Percentiles rank a stretch among this genome's conserved stretches.
phyloP scores from a whole-genome alignment of 2,113 vertebrate genomes.

The Platichthys stellatus region DNA sequence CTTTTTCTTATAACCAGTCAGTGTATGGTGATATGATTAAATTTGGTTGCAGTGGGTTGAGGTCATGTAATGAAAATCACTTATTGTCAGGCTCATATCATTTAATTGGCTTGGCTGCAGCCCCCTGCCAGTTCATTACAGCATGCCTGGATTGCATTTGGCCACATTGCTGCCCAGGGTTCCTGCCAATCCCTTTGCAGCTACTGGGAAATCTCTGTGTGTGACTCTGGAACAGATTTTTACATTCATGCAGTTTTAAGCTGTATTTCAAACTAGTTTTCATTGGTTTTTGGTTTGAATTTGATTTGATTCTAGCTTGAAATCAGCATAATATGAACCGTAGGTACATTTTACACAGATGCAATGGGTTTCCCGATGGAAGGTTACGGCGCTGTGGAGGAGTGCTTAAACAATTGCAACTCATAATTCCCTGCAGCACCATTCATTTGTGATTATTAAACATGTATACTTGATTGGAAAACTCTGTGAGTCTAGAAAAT shows the following conservation, averaged over 20 bases:
- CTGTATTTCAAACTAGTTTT: not conserved
- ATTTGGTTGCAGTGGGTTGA: slow-evolving; percentile 43
- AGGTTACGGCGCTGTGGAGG: slow-evolving; percentile 22
- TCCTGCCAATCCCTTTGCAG: slow-evolving; percentile 24
- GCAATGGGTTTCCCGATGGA: slow-evolving; percentile 36
- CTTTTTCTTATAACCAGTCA: slow-evolving; percentile 23
- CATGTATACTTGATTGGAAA: slow-evolving; percentile 67
- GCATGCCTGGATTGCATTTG: slow-evolving; percentile 28
- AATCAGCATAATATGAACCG: slow-evolving; percentile 1
- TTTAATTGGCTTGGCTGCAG: slow-evolving; percentile 61
- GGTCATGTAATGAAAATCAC: slow-evolving; percentile 60
- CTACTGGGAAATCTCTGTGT: slow-evolving; percentile 28
- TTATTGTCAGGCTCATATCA: slow-evolving; percentile 61
- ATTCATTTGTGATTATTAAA: slow-evolving; percentile 63
- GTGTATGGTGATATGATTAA: slow-evolving; percentile 47
- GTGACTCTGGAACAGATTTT: not conserved
- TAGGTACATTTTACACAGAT: slow-evolving; percentile 13
- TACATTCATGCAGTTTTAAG: not conserved
- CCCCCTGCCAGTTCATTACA: slow-evolving; percentile 49
- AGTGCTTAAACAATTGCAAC: slow-evolving; percentile 25
- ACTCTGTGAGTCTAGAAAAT: slow-evolving; percentile 56
- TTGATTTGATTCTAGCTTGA: not conserved
- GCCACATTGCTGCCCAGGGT: slow-evolving; percentile 20
- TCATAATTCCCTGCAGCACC: slow-evolving; percentile 35
- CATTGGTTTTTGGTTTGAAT: not conserved